phyloP scores from a whole-genome alignment of 2,113 vertebrate species.

The Apistogramma diplotaenia region DNA sequence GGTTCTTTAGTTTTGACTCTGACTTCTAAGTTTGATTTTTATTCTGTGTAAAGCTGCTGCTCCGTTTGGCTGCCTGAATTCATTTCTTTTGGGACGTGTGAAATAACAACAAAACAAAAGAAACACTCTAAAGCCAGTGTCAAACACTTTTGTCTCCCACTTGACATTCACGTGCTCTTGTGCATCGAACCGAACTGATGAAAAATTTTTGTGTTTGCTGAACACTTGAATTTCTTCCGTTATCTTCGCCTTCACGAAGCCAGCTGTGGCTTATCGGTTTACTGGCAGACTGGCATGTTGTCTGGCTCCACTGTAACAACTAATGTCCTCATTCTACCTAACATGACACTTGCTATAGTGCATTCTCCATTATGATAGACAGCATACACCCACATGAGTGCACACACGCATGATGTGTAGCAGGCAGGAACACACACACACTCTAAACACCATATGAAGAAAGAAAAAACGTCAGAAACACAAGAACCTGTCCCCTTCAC shows the following conservation, averaged over 20 bases:
- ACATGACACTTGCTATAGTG: constrained; percentile 21
- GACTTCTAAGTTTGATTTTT: not conserved
- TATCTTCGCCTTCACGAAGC: not conserved
- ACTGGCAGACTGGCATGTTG: not conserved
- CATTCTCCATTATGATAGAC: not conserved
- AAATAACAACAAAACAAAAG: not conserved
- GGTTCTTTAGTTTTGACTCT: not conserved
- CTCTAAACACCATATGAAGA: not conserved
- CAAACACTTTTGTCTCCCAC: not conserved
- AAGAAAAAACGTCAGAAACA: not conserved
- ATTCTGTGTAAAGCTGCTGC: not conserved
- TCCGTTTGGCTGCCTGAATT: not conserved
- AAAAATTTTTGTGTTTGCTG: not conserved
- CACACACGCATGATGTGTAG: not conserved
- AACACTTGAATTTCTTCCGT: not conserved
- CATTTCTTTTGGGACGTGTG: constrained; percentile 1
- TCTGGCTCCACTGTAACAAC: constrained; percentile 18
- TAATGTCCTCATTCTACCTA: constrained; percentile 6
- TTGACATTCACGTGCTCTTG: not conserved
- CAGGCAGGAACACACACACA: not conserved
- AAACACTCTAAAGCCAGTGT: not conserved
- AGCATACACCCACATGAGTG: constrained; percentile 4
- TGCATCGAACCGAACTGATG: not conserved
- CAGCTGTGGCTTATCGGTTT: constrained; percentile 18
- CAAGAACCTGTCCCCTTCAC: not conserved